Evolutionary conservation across 2,888 invertebrate genomes (phyloP).

Genomic region (Chloroclysta siterata): DNA sequence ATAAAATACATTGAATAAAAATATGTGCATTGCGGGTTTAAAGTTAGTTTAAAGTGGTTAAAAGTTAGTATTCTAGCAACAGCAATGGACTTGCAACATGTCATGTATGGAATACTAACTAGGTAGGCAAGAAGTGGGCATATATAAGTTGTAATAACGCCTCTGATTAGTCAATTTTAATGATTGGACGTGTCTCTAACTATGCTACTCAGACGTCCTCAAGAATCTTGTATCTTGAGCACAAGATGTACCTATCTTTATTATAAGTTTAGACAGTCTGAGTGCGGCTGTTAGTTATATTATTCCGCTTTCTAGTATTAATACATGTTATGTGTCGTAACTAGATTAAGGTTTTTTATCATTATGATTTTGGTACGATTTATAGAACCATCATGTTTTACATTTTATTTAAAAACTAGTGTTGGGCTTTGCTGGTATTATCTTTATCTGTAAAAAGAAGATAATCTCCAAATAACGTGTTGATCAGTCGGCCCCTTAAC

Average conservation of each 20-base stretch:
- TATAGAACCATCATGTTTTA: background rate
- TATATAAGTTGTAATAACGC: too few species aligned
- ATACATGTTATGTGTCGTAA: conserved; percentile 1
- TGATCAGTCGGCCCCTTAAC: background rate
- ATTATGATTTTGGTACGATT: background rate
- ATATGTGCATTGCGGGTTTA: background rate
- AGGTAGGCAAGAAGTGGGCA: too few species aligned
- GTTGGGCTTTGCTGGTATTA: too few species aligned
- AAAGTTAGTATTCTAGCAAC: background rate
- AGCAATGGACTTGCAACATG: background rate
- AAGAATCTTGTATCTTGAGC: background rate
- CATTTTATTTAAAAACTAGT: too few species aligned
- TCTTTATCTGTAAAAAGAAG: too few species aligned
- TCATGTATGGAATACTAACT: too few species aligned
- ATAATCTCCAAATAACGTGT: background rate
- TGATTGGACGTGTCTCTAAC: background rate
- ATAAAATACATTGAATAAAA: background rate
- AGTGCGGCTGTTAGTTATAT: background rate
- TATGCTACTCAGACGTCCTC: background rate
- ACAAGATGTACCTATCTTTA: background rate
- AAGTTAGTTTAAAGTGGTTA: background rate
- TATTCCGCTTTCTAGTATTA: conserved; percentile 16
- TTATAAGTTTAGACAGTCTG: background rate
- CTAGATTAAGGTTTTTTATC: conserved; percentile 7
- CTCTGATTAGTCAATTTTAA: too few species aligned